Evolutionary conservation across 1,140 invertebrate genomes (phyloP), one percentile per base, ranked within the genome.

Genomic region (Monochamus saltuarius): DNA sequence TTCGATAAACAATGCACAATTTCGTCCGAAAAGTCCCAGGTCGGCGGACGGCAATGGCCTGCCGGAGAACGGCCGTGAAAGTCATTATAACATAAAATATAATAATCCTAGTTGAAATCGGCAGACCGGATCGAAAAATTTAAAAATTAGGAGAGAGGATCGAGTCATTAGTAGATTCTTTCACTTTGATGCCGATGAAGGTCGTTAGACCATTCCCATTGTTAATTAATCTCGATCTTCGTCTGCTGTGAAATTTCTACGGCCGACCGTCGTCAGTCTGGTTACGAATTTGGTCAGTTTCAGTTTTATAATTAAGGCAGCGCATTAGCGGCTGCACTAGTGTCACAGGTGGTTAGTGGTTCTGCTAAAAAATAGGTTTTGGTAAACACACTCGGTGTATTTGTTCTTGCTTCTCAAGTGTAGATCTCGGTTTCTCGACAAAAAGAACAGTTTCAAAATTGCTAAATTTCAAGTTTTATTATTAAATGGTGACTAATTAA

Each of bases 81-180:
- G 42, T 43, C 14, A 43, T 43, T 43, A 43, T 17, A 43, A 43
- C 13, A 43, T 16, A 16, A 43, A 43, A 43, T 14, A 16, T 17
- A 17, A 17, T 17, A 43, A 29, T 29, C 22, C 22, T 2, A 29
- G 22, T 29, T 29, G 22, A 29, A 3, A 17, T 17, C n/a, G 11
- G 4, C 42, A 43, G 42, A 43, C 42, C 42, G 42, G 9, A 17
- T 16, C 42, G 42, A 17, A 43, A 43, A 43, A 43, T 43, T 43
- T 43, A 43, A 43, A 43, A 43, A 43, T 43, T 14, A 14, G 42
- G 42, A 43, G 42, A 43, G 42, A 43, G 42, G 42, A 43, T 29
- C 22, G 22, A 29, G 22, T 29, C 22, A 29, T 29, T 29, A 29
- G n/a, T 43, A 7, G 14, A 43, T 43, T 43, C 42, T 43, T 43